phyloP scores from a whole-genome alignment of 2,888 invertebrate genomes.

The Acrobasis consociella region DNA sequence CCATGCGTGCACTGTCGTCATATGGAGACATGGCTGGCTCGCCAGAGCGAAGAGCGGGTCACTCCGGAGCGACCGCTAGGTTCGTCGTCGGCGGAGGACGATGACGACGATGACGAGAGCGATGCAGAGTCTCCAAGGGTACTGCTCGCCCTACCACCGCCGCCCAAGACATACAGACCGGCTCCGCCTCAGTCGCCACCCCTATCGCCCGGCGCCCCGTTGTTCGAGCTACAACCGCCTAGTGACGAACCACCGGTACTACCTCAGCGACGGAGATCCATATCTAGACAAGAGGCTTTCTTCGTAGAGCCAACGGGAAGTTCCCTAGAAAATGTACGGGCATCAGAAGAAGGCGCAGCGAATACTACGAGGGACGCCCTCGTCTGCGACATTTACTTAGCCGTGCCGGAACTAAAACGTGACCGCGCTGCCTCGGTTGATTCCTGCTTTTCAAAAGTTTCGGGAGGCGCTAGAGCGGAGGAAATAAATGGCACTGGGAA shows the following conservation, averaged over 20 bases:
- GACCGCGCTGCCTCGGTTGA: conserved; percentile 95
- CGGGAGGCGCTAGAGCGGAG: conserved; percentile 87
- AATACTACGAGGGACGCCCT: conserved; percentile 62
- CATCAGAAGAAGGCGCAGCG: conserved; percentile 69
- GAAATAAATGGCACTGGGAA: conserved; percentile 85
- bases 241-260: conserved; percentile 68
- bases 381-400: conserved; percentile 88
- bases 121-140: conserved; percentile 80
- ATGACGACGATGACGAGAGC: conserved; percentile 79
- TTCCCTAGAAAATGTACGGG: conserved; percentile 87
- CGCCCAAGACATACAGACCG: conserved; percentile 63
- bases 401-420: conserved; percentile 91
- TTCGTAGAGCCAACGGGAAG: conserved; percentile 89
- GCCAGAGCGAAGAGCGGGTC: conserved; percentile 69
- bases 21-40: conserved; percentile 87
- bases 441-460: conserved; percentile 91
- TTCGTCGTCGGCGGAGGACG: conserved; percentile 73
- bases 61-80: conserved; percentile 65
- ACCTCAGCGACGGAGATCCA: conserved; percentile 86
- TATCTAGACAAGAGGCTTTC: conserved; percentile 92
- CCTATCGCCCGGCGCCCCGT: conserved; percentile 79
- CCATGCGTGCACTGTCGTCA: conserved; percentile 91
- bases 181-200: conserved; percentile 72
- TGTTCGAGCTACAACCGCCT: conserved; percentile 83
- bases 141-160: conserved; percentile 84